A percentile compares a stretch with the other conserved stretches of the same genome.
phyloP scores from a whole-genome alignment of 2,888 invertebrate genomes.

The Troilus luridus region DNA sequence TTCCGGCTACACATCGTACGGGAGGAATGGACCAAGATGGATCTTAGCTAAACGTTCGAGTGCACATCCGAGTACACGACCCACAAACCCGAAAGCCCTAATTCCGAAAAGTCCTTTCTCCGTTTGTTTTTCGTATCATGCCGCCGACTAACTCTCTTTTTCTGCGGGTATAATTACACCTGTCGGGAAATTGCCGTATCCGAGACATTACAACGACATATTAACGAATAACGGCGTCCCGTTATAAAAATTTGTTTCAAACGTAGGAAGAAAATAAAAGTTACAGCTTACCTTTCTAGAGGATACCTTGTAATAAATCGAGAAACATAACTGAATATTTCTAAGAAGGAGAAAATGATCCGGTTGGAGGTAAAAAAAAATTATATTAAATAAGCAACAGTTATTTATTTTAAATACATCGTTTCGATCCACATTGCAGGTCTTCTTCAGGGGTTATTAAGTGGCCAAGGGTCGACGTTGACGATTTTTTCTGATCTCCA shows the following conservation, averaged over 20 bases:
- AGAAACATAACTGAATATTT: no score
- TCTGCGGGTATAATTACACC: background rate
- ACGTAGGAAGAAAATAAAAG: no score
- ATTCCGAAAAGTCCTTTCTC: slow-evolving; percentile 9
- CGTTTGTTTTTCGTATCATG: background rate
- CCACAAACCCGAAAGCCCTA: background rate
- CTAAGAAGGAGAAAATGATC: no score
- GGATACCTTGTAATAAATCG: no score
- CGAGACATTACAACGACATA: background rate
- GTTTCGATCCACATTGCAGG: no score
- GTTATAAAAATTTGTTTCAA: background rate
- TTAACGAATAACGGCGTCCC: background rate
- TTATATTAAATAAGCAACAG: no score
- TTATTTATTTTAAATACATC: no score
- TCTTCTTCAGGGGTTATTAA: no score
- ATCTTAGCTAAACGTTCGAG: background rate
- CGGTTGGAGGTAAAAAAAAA: no score
- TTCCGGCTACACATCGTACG: background rate
- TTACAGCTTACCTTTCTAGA: no score
- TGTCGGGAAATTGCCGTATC: background rate
- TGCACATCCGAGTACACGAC: background rate
- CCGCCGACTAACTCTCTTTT: slow-evolving; percentile 4
- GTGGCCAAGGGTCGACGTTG: no score
- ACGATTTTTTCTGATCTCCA: no score
- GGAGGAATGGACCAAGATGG: background rate